phyloP scores from a whole-genome alignment of 2,797 vertebrate species.

The Notolabrus celidotus region DNA sequence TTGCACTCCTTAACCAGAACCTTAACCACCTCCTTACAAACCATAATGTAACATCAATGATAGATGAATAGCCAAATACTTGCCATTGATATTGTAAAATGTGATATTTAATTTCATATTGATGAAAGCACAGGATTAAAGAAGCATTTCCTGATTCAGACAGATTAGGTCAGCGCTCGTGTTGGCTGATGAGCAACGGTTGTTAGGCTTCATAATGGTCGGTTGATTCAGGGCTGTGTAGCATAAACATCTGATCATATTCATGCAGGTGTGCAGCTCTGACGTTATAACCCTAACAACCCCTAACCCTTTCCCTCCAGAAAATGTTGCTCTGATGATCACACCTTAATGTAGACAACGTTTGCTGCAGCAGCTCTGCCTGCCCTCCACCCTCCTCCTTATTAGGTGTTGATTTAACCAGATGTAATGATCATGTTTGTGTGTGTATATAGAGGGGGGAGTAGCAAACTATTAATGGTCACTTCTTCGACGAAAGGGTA shows the following conservation, averaged over 20 bases:
- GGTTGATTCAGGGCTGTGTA: conserved; percentile 3
- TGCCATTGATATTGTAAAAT: no score
- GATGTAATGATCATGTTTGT: neutral
- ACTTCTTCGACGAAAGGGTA: neutral
- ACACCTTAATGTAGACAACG: neutral
- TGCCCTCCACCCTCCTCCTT: neutral
- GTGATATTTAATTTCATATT: no score
- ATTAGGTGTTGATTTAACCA: neutral
- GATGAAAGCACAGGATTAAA: neutral
- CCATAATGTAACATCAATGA: no score
- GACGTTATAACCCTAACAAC: neutral
- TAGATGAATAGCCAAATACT: no score
- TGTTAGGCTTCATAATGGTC: neutral
- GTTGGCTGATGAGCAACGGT: neutral
- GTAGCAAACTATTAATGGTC: neutral
- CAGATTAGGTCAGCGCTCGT: neutral
- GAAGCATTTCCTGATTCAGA: neutral
- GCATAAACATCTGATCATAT: conserved; percentile 5
- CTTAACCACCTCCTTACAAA: no score
- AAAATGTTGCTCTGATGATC: neutral
- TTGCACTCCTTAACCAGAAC: no score
- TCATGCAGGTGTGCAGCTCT: neutral
- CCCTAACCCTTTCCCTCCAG: neutral
- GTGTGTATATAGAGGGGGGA: neutral
- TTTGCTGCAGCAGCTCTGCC: neutral